Evolutionary conservation across 2,113 vertebrate genomes (phyloP).

Genomic region (Dinomys branickii): DNA sequence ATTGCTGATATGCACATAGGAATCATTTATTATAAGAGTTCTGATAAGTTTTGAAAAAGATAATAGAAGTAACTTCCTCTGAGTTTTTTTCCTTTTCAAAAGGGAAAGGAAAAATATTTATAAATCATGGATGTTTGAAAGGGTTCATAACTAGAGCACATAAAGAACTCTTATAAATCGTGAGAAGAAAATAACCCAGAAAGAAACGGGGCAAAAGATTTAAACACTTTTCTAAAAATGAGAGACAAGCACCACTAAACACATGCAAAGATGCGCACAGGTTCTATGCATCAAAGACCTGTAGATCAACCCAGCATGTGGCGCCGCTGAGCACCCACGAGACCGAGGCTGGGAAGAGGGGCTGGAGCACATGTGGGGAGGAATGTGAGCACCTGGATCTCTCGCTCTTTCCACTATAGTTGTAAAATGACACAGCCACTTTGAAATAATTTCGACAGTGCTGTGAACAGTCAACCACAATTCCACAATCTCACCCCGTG

Average conservation of each 20-base stretch:
- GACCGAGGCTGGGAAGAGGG: not conserved
- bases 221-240: not conserved
- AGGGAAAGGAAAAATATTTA: not conserved
- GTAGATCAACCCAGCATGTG: not conserved
- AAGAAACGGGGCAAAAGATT: not conserved
- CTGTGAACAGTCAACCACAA: not conserved
- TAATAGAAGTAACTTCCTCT: not conserved
- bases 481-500: not conserved
- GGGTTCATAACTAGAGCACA: not conserved
- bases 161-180: not conserved
- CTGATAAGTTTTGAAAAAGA: not conserved
- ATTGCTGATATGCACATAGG: not conserved
- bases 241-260: not conserved
- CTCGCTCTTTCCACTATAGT: not conserved
- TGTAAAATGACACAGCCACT: not conserved
- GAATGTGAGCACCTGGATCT: not conserved
- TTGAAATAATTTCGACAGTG: not conserved
- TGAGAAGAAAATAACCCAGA: not conserved
- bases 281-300: not conserved
- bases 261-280: not conserved
- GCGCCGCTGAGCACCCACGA: accelerated
- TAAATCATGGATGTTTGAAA: not conserved
- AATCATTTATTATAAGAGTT: not conserved
- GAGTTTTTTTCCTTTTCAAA: not conserved
- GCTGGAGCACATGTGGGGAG: not conserved